Evolutionary conservation across 2,888 invertebrate species (phyloP).

Genomic region (Thereva unica): DNA sequence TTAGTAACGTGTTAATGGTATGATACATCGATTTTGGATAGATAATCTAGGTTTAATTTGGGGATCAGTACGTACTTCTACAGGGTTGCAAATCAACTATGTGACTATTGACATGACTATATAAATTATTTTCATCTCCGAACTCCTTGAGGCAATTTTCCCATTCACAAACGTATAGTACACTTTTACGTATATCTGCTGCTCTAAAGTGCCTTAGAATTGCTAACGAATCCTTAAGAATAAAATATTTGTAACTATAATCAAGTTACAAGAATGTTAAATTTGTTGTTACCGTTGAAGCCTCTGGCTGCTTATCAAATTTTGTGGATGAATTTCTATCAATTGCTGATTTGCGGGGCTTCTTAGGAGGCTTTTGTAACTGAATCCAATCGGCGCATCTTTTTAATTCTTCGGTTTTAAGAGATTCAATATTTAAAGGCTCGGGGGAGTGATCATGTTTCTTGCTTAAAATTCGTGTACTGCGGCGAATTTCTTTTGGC

Average conservation of each 20-base stretch:
- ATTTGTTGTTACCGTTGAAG: constrained; percentile 1
- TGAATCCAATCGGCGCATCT: constrained; percentile 18
- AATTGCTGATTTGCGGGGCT: background rate
- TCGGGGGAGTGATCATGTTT: no score
- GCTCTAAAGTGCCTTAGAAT: background rate
- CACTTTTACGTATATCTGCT: background rate
- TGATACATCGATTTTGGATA: background rate
- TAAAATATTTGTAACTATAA: background rate
- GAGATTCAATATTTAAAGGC: no score
- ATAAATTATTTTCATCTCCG: constrained; percentile 6
- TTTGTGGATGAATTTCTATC: background rate
- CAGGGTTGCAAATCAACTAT: constrained; percentile 5
- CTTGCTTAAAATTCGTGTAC: no score
- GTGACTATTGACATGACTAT: constrained; percentile 10
- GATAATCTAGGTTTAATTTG: background rate
- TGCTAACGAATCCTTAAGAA: constrained; percentile 16
- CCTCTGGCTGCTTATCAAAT: constrained; percentile 1
- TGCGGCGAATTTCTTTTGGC: no score
- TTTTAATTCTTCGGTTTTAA: constrained; percentile 12
- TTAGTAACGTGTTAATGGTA: no score
- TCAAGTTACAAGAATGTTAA: no score
- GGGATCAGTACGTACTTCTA: background rate
- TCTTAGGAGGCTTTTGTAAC: constrained; percentile 5
- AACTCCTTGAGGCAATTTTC: constrained; percentile 19
- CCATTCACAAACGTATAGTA: constrained; percentile 26